These are phyloP conservation scores for Mus musculus DNA, from an alignment of 2,113 vertebrate species.

Conservation along the genomic window DNA sequence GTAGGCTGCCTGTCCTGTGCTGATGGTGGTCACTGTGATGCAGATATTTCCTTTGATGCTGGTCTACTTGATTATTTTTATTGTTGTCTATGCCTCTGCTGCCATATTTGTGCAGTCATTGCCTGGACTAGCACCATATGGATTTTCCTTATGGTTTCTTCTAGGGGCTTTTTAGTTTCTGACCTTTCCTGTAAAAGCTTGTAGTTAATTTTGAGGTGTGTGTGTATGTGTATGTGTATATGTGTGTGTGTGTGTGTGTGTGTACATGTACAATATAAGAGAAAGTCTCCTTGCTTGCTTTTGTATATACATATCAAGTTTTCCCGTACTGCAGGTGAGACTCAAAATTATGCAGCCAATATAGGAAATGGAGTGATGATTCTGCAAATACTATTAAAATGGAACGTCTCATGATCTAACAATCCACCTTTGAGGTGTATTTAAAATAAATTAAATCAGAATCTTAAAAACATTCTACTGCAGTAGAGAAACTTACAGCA, in stretches of 20 bases:
- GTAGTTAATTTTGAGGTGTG: background rate
- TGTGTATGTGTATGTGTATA: background rate
- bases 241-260: too few relatives aligned
- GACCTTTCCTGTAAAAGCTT: background rate
- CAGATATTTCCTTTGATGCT: background rate
- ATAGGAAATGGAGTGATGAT: background rate
- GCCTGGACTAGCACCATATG: background rate
- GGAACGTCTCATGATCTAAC: background rate
- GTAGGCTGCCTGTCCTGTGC: background rate
- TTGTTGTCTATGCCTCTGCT: background rate
- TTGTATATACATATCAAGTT: background rate
- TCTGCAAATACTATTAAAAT: conserved; percentile 17
- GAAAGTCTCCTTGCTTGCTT: background rate
- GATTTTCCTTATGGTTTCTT: background rate
- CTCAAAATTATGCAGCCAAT: background rate
- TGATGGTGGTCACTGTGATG: background rate
- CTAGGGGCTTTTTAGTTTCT: background rate
- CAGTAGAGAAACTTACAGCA: background rate
- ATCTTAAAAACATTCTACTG: background rate
- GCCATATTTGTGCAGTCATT: background rate
- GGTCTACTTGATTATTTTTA: background rate
- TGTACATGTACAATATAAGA: background rate
- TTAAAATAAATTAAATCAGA: background rate
- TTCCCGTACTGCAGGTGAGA: background rate
- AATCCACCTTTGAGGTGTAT: background rate